A percentile compares a stretch with the other conserved stretches of the same genome.
Evolutionary conservation across 2,797 vertebrate genomes (phyloP).

Genomic region (Menidia menidia): DNA sequence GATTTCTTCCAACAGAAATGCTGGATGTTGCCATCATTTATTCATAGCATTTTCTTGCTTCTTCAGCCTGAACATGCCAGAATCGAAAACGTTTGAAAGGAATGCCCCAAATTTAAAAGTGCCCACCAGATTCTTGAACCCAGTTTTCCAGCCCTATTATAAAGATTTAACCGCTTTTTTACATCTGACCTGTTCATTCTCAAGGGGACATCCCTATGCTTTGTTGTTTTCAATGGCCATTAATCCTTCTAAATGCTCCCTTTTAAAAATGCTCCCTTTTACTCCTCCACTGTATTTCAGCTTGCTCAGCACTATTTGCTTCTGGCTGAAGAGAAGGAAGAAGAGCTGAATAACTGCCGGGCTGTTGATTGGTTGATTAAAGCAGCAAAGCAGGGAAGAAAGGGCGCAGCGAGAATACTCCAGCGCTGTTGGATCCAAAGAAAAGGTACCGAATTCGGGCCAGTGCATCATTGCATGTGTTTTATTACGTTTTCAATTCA

Average conservation of each 20-base stretch:
- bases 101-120: no score
- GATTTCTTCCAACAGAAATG: no score
- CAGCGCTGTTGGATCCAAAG: conserved; percentile 89
- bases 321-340: conserved; percentile 85
- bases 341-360: conserved; percentile 86
- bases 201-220: no score
- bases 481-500: neutral
- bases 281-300: conserved; percentile 73
- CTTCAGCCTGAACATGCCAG: no score
- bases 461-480: neutral
- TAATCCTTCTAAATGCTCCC: neutral
- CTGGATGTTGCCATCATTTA: no score
- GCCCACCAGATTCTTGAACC: no score
- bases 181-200: no score
- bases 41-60: no score
- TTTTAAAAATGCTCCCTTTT: no score
- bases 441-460: conserved; percentile 81
- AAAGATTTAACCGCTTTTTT: no score
- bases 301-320: conserved; percentile 90
- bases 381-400: conserved; percentile 93
- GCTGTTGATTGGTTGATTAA: conserved; percentile 91
- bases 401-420: conserved; percentile 86
- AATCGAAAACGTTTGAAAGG: no score
- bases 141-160: no score
- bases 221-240: neutral